Base-by-base conservation (phyloP, 2,888 invertebrate species). In the Lepidocyrtoides sp. region DNA sequence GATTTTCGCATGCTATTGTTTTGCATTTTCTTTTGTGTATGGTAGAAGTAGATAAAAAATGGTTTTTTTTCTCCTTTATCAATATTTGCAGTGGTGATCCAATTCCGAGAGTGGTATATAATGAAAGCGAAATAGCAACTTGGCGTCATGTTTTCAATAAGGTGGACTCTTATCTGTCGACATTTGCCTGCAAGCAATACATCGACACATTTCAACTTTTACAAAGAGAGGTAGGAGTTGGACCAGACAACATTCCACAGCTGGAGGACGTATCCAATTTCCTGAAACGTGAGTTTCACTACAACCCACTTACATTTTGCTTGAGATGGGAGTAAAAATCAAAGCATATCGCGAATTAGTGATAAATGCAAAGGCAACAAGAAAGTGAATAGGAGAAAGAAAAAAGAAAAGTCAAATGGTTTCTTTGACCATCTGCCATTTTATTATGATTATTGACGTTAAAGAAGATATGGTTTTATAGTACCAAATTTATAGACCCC, bases 111-210 rank as follows among this genome's bases (percentile, higher is more conserved):
- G 98, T 99, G 93, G 96, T 97, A 14, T 99, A 99, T 96, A 97
- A 97, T 66, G 97, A 97, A 92, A 97, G 97, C 60, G 99, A 99
- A 96, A 97, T 98, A 94, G 96, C 97, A 94, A 99, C 99, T 57
- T 99, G 99, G 99, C 96, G 97, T 91, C 97, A 98, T 88, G 99
- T 99, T 10, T 99, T 99, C 96, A 97, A 97, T 95, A 98, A 98
- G 92, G 97, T 99, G 48, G 96, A 97, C 93, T 97, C 98, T 92
- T 96, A 99, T 94, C 98, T 98, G 96, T 98, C 98, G 14, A 98
- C 98, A 94, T 98, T 99, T 95, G 99, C 99, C 14, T 99, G 99
- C 95, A 95, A 96, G 89, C 98, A 98, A 95, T 98, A 98, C 95
- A 97, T 97, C 94, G 96, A 96, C 8, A 98, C 98, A 0, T 98